A percentile compares a stretch with the other conserved stretches of the same genome.
phyloP scores from a whole-genome alignment of 2,797 vertebrate species.

The Buphagus erythrorhynchus region DNA sequence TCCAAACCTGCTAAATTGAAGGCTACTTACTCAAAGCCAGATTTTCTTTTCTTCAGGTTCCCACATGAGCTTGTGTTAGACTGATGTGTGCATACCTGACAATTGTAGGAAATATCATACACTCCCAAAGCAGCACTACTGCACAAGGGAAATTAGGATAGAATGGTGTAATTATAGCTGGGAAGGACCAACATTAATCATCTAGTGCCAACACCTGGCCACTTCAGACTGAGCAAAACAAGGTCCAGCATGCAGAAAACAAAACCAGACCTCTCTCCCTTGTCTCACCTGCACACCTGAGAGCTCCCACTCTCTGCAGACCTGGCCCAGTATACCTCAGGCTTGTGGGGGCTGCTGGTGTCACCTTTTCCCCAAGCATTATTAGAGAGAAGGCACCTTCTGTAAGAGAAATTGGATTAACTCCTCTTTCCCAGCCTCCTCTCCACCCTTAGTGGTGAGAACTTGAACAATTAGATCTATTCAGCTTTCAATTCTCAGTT shows the following conservation, averaged over 20 bases:
- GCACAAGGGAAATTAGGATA: background rate
- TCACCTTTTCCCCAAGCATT: background rate
- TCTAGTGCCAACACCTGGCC: background rate
- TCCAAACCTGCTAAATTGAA: background rate
- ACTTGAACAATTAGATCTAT: background rate
- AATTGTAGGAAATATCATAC: background rate
- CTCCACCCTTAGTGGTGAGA: background rate
- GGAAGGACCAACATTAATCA: background rate
- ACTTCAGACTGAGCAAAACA: background rate
- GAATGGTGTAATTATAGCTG: background rate
- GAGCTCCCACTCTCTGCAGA: background rate
- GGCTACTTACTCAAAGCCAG: background rate
- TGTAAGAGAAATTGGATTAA: background rate
- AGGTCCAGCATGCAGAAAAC: background rate
- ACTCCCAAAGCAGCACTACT: background rate
- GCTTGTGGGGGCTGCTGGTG: background rate
- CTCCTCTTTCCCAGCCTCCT: background rate
- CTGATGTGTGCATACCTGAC: background rate
- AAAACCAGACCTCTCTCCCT: background rate
- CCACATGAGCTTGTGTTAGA: background rate
- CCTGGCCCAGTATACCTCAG: accelerated
- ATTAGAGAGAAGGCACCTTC: background rate
- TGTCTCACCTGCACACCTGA: background rate
- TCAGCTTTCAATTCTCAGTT: background rate
- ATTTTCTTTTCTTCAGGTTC: background rate